These are phyloP conservation scores for Hyla sarda DNA, from an alignment of 2,113 vertebrate species.

Conservation along the genomic window DNA sequence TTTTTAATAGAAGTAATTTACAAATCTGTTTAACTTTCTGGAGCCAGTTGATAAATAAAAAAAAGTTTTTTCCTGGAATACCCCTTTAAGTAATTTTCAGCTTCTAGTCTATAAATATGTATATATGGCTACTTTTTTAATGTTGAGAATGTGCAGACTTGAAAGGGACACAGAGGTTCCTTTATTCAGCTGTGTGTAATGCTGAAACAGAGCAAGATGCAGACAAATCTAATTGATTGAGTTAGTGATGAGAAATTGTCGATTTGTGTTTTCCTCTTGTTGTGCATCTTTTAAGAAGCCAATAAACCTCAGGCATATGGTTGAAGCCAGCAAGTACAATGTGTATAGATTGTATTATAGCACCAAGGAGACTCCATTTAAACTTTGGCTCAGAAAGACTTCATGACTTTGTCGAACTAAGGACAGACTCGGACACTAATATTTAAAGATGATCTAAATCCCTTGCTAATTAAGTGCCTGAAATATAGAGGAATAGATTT, in stretches of 20 bases:
- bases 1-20: no score
- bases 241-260: conserved; percentile 19
- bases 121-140: neutral
- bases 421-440: conserved; percentile 51
- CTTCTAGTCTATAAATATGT: neutral
- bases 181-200: neutral
- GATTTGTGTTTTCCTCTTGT: conserved; percentile 8
- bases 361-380: conserved; percentile 9
- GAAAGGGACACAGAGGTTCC: neutral
- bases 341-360: conserved; percentile 39
- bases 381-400: conserved; percentile 57
- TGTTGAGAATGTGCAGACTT: neutral
- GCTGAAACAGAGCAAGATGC: conserved; percentile 4
- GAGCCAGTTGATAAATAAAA: no score
- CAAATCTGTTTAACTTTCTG: no score
- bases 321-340: conserved; percentile 2
- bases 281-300: conserved; percentile 14
- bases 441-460: conserved; percentile 56
- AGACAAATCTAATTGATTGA: conserved; percentile 9
- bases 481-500: conserved; percentile 42
- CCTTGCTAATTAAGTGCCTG: conserved; percentile 47
- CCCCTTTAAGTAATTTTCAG: neutral
- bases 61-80: no score
- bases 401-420: conserved; percentile 54
- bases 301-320: conserved; percentile 22